Base-by-base conservation (phyloP, 2,888 invertebrate species). In the Aporophyla nigra region DNA sequence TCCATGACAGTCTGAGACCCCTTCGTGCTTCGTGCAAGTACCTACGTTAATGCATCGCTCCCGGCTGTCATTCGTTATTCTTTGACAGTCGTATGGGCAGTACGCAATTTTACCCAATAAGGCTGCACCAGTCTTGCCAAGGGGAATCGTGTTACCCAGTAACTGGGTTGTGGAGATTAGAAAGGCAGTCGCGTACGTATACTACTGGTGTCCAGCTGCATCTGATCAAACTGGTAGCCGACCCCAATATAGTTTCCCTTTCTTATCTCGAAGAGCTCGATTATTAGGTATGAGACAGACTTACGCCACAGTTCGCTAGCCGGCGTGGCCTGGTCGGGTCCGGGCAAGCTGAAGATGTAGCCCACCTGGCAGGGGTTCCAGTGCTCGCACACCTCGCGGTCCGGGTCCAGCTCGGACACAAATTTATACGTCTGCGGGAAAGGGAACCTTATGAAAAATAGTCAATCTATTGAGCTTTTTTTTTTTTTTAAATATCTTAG, bases 281-380 rank as follows among this genome's bases (percentile, higher is more conserved):
- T 40, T 14, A 59, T 10, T 43, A 54, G 16, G 67, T 67, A 19
- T 1, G n/a, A 56, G 19, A 40, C 2, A 33, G 19, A 72, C 96
- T 94, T 73, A 96, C 96, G 93, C 95, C 95, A 96, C 1, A 96
- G 74, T 16, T 96, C 96, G 76, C 90, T 95, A 0, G 96, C 95
- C 0, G 88, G 86, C 3, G 92, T 78, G 0, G 96, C 96, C 82
- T 93, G 93, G 82, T 96, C 96, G 0, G 93, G 90, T 0, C 94
- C 90, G 0, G 96, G 95, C 3, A 96, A 84, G 72, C 95, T 95
- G 90, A 94, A 96, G 78, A 96, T 95, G 83, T 96, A 96, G 0
- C 96, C 96, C 14, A 96, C 93, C 88, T 96, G 96, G 65, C 96
- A 96, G 0, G 96, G 96, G 84, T 94, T 95, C 96, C 96, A 96